Conservation (phyloP, 2,113 vertebrate genomes). For the Empidonax traillii region DNA sequence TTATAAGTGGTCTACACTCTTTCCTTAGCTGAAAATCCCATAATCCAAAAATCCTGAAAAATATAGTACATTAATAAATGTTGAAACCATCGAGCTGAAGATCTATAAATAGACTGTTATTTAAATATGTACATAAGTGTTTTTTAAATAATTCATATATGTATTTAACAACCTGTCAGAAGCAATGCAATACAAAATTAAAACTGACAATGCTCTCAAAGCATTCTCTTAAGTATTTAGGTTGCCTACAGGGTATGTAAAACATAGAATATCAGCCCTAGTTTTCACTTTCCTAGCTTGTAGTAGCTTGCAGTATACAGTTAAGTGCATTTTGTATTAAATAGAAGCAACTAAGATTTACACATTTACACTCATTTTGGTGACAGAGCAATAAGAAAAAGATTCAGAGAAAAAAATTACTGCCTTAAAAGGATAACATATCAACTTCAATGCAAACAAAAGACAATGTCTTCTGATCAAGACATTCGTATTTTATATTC, state of each 20-base stretch:
- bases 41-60: neutral
- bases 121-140: conserved; percentile 40
- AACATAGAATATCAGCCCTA: conserved; percentile 1
- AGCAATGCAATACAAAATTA: conserved; percentile 51
- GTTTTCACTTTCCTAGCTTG: neutral
- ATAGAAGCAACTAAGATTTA: neutral
- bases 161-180: conserved; percentile 58
- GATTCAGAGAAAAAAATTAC: neutral
- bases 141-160: conserved; percentile 66
- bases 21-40: neutral
- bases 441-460: neutral
- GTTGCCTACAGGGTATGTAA: conserved; percentile 61
- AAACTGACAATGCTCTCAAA: conserved; percentile 49
- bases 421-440: neutral
- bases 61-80: neutral
- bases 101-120: conserved; percentile 1
- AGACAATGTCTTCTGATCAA: neutral
- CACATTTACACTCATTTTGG: neutral
- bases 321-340: neutral
- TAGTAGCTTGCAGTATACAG: neutral
- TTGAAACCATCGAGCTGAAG: neutral
- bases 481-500: neutral
- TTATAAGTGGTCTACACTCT: neutral
- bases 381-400: neutral
- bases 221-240: conserved; percentile 54